Conservation (phyloP, 2,888 invertebrate genomes). For the Brenthis ino region DNA sequence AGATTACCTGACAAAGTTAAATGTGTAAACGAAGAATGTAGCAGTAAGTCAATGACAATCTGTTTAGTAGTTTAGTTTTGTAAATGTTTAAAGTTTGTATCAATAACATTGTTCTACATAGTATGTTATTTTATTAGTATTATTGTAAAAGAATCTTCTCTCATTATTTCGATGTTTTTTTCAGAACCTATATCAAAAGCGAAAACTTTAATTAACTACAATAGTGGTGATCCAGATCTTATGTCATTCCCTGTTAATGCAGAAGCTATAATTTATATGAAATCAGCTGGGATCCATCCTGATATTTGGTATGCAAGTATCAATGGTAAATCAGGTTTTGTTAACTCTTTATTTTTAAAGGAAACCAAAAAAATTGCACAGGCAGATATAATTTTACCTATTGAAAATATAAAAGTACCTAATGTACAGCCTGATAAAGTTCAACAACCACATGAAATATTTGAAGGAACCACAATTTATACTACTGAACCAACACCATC, state of each 20-base stretch:
- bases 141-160: not conserved
- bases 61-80: conserved; percentile 46
- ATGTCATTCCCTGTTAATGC: conserved; percentile 83
- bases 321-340: conserved; percentile 86
- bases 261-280: conserved; percentile 85
- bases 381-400: conserved; percentile 61
- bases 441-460: conserved; percentile 73
- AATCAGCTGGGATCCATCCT: conserved; percentile 84
- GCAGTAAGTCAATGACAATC: conserved; percentile 78
- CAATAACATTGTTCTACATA: not conserved
- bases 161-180: conserved; percentile 12
- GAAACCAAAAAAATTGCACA: conserved; percentile 81
- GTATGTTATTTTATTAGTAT: not conserved
- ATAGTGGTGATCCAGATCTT: conserved; percentile 77
- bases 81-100: conserved; percentile 21
- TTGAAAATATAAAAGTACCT: conserved; percentile 44
- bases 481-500: conserved; percentile 53
- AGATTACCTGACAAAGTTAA: conserved; percentile 85
- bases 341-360: conserved; percentile 80
- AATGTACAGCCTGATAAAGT: conserved; percentile 69
- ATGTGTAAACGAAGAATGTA: conserved; percentile 87
- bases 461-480: conserved; percentile 87
- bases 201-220: conserved; percentile 82
- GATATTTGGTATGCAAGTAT: conserved; percentile 88
- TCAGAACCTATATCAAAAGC: conserved; percentile 85